Evolutionary conservation across 2,888 invertebrate species (phyloP).

Genomic region (Tipula lateralis): DNA sequence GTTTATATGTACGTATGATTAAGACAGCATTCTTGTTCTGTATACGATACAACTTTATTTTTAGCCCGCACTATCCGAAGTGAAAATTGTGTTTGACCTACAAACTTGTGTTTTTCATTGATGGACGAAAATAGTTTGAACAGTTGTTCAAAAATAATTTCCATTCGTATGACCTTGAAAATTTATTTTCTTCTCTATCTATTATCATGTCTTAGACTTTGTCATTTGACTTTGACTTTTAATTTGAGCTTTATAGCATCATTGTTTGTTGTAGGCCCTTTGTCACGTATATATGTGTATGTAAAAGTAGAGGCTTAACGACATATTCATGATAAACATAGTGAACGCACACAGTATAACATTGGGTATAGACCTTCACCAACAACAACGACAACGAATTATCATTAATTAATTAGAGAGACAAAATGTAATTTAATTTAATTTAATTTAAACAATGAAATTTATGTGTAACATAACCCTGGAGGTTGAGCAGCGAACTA

Average conservation of each 20-base stretch:
- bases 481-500: neutral
- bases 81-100: neutral
- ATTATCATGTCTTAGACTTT: neutral
- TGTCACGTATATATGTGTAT: too few relatives aligned
- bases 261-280: neutral
- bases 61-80: neutral
- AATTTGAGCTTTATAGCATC: neutral
- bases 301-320: neutral
- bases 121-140: neutral
- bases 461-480: conserved; percentile 11
- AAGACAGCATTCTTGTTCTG: neutral
- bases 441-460: neutral
- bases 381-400: neutral
- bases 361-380: neutral
- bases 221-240: conserved; percentile 24
- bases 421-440: neutral
- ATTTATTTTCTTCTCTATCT: neutral
- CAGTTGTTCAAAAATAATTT: neutral
- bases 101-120: neutral
- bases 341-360: neutral
- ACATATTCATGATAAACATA: neutral
- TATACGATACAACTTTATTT: neutral
- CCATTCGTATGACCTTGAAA: neutral
- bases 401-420: conserved; percentile 7
- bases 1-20: neutral